Base-by-base conservation (phyloP, 2,888 invertebrate species). In the Parnassius glacialis region DNA sequence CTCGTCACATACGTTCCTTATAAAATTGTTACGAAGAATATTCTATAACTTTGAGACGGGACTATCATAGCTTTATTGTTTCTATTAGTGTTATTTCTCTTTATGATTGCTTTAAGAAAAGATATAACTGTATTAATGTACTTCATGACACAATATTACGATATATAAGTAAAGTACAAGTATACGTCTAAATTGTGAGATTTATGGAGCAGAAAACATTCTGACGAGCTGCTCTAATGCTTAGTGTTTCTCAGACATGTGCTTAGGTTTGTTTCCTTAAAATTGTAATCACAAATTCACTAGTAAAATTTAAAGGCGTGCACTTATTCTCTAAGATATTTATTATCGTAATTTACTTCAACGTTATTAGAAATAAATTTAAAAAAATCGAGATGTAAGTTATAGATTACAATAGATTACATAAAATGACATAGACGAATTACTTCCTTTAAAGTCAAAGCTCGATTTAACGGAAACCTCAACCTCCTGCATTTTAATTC, bases 381-480 rank as follows among this genome's bases (percentile, higher is more conserved):
- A 34, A 34, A 34, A n/a, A 34, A 34, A 34, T 34, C 41, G 0
- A 11, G 10, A 10, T 43, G 13, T 16, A 48, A 48, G 48, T n/a
- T 9, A 55, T 44, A 34, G 50, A 50, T 34, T 16, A 75, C 78
- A 79, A 80, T 79, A 74, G 34, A 34, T 34, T 34, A 74, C 77
- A 80, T 67, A 76, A 80, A 82, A 83, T 84, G 88, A 87, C 87
- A 87, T 80, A 85, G 88, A 90, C 76, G 78, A 80, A 88, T 86
- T 82, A 79, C 85, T 85, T 83, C 83, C 81, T 62, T 34, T 52
- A 55, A 44, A 55, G 73, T 71, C 71, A 68, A 76, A 71, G 70
- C 74, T 70, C 63, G 67, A 71, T 68, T 62, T 64, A 57, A 65
- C 69, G 72, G 71, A 77, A 78, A 82, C 70, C 66, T 74, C 74